Evolutionary conservation across 2,797 vertebrate species (phyloP), one percentile per base, ranked within the genome.

Genomic region (Clangula hyemalis): DNA sequence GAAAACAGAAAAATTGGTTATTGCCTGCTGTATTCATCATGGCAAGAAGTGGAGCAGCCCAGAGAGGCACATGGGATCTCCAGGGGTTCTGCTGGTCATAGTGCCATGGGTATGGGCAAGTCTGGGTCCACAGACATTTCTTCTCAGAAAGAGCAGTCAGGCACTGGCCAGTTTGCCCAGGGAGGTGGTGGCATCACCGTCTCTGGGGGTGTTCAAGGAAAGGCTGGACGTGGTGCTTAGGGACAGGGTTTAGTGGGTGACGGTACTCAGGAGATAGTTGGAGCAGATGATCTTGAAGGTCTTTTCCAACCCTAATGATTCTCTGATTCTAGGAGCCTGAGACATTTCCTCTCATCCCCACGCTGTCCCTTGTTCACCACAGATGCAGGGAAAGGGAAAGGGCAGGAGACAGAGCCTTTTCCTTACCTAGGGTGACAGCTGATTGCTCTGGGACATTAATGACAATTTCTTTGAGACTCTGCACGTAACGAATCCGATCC

Each of bases 381-480:
- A 11, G 6, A 43, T 0, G 4, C 39, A 71, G 66, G 3, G 16
- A 24, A 60, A 94, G 32, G 34, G 54, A 70, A 70, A 18, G 24
- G 27, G 32, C 32, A 81, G 53, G 43, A 72, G 4, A 8, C 2
- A 1, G 47, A 60, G 34, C 61, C 28, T 64, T 32, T 71, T 84
- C 85, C 98, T 98, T 94, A 99, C 99, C 99, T 18, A 99, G 97
- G 74, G 98, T 98, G 16, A 99, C 99, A 7, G 99, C 99, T 13
- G 99, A 99, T 97, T 99, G 99, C 95, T 99, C 99, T 13, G 99
- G 99, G 41, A 99, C 99, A 5, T 99, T 99, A 65, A 99, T 99
- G 89, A 99, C 99, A 0, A 99, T 99, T 96, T 99, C 99, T 97
- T 99, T 99, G 66, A 99, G 98, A 87, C 99, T 99, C 93, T 99